Percentiles rank a stretch among this genome's conserved stretches.
phyloP scores from a whole-genome alignment of 2,113 vertebrate genomes.

The Chroicocephalus ridibundus region DNA sequence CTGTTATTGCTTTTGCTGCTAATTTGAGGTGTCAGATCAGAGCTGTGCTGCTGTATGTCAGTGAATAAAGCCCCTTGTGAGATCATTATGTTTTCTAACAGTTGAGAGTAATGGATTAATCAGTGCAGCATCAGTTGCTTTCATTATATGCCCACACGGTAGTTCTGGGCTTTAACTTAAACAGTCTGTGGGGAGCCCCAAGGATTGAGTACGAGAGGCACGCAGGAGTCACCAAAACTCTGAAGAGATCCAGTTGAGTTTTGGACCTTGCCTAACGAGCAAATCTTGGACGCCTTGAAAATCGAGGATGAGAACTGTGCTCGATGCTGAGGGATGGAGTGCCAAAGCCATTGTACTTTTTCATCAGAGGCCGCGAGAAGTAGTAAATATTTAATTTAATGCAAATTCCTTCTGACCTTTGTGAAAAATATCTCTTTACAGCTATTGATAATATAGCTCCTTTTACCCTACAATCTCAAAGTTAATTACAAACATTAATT shows the following conservation, averaged over 20 bases:
- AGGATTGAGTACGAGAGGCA: neutral
- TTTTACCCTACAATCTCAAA: neutral
- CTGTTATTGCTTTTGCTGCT: conserved; percentile 76
- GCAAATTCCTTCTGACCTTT: neutral
- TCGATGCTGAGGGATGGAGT: neutral
- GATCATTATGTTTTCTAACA: conserved; percentile 72
- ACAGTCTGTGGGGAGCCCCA: conserved; percentile 43
- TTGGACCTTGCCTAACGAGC: neutral
- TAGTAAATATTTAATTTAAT: conserved; percentile 5
- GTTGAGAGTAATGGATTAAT: conserved; percentile 67
- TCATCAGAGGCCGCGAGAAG: neutral
- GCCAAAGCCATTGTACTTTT: neutral
- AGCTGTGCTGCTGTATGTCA: conserved; percentile 54
- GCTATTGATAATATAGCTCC: neutral
- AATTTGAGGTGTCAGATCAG: conserved; percentile 74
- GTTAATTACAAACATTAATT: conserved; percentile 22
- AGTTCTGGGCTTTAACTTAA: conserved; percentile 68
- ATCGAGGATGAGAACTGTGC: neutral
- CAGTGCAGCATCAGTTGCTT: conserved; percentile 71
- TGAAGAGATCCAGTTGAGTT: neutral
- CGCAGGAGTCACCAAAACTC: neutral
- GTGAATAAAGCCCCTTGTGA: conserved; percentile 69
- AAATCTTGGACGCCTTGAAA: neutral
- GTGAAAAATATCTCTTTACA: neutral
- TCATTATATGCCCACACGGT: conserved; percentile 62